These are phyloP conservation scores for Orbicella faveolata DNA, from an alignment of 64 coral and sea anemone genomes.

Conservation along the genomic window DNA sequence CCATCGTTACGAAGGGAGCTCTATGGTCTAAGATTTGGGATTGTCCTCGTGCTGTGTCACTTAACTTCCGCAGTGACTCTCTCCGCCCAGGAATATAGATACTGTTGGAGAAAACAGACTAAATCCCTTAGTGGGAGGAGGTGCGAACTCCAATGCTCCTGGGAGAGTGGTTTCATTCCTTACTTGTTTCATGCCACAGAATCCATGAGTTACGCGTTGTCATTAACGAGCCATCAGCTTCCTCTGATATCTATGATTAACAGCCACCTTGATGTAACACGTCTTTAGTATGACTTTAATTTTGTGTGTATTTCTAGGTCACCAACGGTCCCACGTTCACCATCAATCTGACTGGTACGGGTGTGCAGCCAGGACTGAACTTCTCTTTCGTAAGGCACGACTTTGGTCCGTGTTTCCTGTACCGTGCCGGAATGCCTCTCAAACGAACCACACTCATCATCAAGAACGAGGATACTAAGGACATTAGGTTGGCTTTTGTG, in stretches of 20 bases:
- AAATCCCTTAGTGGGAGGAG: no score
- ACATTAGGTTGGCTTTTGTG: conserved; percentile 63
- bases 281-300: not conserved
- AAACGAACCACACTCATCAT: conserved; percentile 71
- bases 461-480: conserved; percentile 92
- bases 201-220: no score
- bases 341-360: conserved; percentile 84
- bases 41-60: no score
- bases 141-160: no score
- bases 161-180: no score
- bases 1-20: no score
- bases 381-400: conserved; percentile 88
- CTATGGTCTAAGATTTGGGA: no score
- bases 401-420: conserved; percentile 99
- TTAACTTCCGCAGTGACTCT: no score
- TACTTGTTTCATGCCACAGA: no score
- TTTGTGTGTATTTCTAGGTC: conserved; percentile 55
- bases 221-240: no score
- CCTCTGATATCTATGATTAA: not conserved
- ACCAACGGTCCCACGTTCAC: conserved; percentile 92
- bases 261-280: not conserved
- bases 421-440: conserved; percentile 95
- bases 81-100: no score
- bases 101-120: no score
- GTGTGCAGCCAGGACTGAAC: conserved; percentile 77